Base-by-base conservation (phyloP, 2,888 invertebrate species). In the Lordiphosa fenestrarum region DNA sequence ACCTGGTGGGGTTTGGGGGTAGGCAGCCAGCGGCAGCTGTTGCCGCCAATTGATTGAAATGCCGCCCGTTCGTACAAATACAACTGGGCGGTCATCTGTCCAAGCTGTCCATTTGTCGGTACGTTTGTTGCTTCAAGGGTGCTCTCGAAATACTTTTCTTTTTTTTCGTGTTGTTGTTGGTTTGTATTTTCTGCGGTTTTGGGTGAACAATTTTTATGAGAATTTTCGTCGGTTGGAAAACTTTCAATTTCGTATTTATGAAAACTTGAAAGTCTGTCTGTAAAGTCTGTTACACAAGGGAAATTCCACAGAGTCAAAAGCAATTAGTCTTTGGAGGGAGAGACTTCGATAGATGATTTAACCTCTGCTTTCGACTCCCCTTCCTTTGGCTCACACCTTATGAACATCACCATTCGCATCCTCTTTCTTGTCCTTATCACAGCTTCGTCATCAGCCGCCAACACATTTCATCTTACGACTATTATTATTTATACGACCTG, bases 21-120 rank as follows among this genome's bases (percentile, higher is more conserved):
- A 47, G 53, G 36, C 49, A 53, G 70, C 73, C 77, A 66, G 61
- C 65, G 61, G 78, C 78, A 80, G 74, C 78, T 81, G 84, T 74
- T 84, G 82, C 84, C 82, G 82, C 78, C 80, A 80, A 81, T 84
- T 84, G 80, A 84, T 80, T 80, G 84, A 84, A 84, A 81, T 76
- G 82, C 78, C 84, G 74, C 72, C 67, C 66, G 69, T 77, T 67
- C 64, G 55, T 62, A 55, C 69, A 60, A 53, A 57, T 62, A 55
- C 69, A 60, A 53, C 54, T 60, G 62, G 56, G 56, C 63, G 66
- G 73, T 73, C 73, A 69, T 60, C 73, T 58, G 47, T 69, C 50
- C 56, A 48, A 38, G 7, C 49, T 35, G 42, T 39, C 51, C 36
- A 25, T 48, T 38, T 48, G 48, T 38, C 48, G 36, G 52, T 74